These are phyloP conservation scores for Oncorhynchus mykiss DNA, from an alignment of 2,113 vertebrate species.

Conservation along the genomic window DNA sequence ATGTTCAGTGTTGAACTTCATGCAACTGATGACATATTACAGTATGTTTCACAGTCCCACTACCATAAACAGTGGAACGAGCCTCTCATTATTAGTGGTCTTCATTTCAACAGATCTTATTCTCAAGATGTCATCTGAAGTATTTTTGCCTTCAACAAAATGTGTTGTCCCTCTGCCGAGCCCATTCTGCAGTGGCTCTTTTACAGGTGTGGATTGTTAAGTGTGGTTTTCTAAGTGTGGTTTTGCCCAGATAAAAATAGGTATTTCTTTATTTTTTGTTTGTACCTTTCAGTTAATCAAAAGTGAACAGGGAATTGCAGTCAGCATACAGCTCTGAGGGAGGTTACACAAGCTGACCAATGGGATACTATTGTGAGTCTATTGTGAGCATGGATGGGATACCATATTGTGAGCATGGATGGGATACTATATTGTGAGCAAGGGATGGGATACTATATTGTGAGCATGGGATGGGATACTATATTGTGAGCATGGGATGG, in stretches of 20 bases:
- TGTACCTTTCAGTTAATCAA: slow-evolving; percentile 2
- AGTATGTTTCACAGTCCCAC: background rate
- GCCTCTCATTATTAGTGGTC: slow-evolving; percentile 8
- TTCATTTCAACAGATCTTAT: slow-evolving; percentile 32
- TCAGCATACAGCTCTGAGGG: slow-evolving; percentile 3
- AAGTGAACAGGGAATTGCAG: background rate
- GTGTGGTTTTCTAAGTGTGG: background rate
- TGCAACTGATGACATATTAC: background rate
- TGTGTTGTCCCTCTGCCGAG: slow-evolving; percentile 27
- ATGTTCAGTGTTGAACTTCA: background rate
- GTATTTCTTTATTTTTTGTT: slow-evolving; percentile 20
- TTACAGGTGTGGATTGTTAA: slow-evolving; percentile 18
- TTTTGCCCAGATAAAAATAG: background rate
- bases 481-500: too few species aligned
- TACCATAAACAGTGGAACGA: background rate
- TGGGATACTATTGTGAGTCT: too few species aligned
- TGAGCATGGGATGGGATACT: too few species aligned
- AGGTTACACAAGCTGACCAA: too few species aligned
- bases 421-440: background rate
- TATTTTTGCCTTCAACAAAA: slow-evolving; percentile 35
- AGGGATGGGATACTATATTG: background rate
- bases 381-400: too few species aligned
- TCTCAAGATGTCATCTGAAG: slow-evolving; percentile 48
- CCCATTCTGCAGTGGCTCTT: slow-evolving; percentile 13
- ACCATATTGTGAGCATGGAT: too few species aligned